Percentiles rank a stretch among this genome's conserved stretches.
Conservation (phyloP, 2,113 vertebrate species). For the Erythrolamprus reginae region DNA sequence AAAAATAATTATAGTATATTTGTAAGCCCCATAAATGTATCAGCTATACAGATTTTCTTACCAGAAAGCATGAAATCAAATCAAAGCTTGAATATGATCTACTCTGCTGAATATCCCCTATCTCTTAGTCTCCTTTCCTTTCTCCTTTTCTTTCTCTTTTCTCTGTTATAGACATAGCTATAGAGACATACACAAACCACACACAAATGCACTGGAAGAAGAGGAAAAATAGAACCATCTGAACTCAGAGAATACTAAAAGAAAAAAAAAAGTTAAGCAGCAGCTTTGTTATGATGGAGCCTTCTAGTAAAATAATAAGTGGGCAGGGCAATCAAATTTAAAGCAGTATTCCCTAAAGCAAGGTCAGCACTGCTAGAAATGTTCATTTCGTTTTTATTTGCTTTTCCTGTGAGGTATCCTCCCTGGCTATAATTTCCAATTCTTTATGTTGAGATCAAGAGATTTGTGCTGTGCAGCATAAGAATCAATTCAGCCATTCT, state of each 20-base stretch:
- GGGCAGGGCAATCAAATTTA: slow-evolving; percentile 61
- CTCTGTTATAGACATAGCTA: slow-evolving; percentile 5
- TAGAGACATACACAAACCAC: not conserved
- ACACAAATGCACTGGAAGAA: not conserved
- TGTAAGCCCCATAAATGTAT: slow-evolving; percentile 60
- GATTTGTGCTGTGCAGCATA: slow-evolving; percentile 59
- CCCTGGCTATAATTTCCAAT: slow-evolving; percentile 64
- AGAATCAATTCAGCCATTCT: slow-evolving; percentile 63
- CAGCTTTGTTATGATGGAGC: slow-evolving; percentile 36
- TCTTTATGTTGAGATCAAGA: slow-evolving; percentile 67
- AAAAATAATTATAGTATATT: slow-evolving; percentile 71
- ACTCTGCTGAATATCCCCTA: slow-evolving; percentile 45
- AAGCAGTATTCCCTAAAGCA: slow-evolving; percentile 57
- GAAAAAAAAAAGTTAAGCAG: slow-evolving; percentile 3
- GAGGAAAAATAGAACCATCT: slow-evolving; percentile 34
- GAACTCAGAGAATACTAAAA: slow-evolving; percentile 58
- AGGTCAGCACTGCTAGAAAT: slow-evolving; percentile 60
- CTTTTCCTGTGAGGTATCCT: slow-evolving; percentile 63
- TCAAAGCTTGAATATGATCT: slow-evolving; percentile 61
- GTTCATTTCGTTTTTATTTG: slow-evolving; percentile 69
- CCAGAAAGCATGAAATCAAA: slow-evolving; percentile 64
- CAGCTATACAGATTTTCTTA: slow-evolving; percentile 62
- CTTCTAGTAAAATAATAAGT: slow-evolving; percentile 55
- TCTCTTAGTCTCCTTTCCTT: not conserved
- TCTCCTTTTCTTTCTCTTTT: not conserved